A percentile compares a stretch with the other conserved stretches of the same genome.
phyloP scores from a whole-genome alignment of 2,888 invertebrate species.

The Chrysolina haemoptera region DNA sequence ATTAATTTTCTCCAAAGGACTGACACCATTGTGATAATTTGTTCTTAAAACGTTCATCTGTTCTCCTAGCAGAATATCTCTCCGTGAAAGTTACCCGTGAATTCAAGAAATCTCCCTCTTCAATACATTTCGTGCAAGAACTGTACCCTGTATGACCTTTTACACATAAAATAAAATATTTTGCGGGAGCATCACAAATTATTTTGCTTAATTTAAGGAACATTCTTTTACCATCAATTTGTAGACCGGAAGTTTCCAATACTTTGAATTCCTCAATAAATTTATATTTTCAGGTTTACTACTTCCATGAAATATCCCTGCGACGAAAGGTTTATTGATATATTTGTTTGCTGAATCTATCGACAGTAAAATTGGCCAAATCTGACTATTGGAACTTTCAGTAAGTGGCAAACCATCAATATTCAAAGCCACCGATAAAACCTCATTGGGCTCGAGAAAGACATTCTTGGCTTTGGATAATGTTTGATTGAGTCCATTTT shows the following conservation, averaged over 20 bases:
- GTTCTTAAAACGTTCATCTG: not conserved
- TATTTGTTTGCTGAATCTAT: not conserved
- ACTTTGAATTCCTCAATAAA: conserved; percentile 1
- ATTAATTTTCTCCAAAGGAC: not conserved
- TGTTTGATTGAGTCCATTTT: conserved; percentile 15
- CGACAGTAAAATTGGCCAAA: too few relatives aligned
- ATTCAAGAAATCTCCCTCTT: too few relatives aligned
- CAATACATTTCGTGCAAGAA: not conserved
- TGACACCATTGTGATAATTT: not conserved
- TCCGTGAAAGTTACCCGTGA: not conserved
- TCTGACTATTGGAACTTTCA: not conserved
- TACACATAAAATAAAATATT: conserved; percentile 18
- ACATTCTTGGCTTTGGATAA: not conserved
- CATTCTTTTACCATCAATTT: conserved; percentile 26
- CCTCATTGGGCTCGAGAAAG: not conserved
- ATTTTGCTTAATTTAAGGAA: conserved; percentile 28
- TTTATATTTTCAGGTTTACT: not conserved
- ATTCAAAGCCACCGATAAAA: conserved; percentile 14
- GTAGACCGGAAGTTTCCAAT: not conserved
- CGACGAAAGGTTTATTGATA: not conserved
- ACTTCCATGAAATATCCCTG: conserved; percentile 5
- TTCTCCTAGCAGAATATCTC: not conserved
- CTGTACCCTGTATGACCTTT: conserved; percentile 26
- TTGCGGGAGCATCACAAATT: conserved; percentile 10
- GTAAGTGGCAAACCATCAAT: conserved; percentile 18